phyloP scores from a whole-genome alignment of 2,888 invertebrate genomes.

The Incurvaria masculella region DNA sequence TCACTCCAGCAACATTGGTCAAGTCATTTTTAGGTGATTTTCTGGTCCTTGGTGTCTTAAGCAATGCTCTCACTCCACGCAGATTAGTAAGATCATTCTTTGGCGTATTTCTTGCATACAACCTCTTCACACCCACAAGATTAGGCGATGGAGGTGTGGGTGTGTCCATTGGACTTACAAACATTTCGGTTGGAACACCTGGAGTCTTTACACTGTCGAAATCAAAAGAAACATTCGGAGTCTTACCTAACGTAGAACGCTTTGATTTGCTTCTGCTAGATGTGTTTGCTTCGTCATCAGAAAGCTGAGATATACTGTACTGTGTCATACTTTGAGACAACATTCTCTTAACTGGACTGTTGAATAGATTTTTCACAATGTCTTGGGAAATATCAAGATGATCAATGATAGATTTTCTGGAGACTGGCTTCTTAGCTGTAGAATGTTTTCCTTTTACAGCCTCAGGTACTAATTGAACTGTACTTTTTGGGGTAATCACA shows the following conservation, averaged over 20 bases:
- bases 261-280: slow-evolving; percentile 18
- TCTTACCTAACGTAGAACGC: slow-evolving; percentile 22
- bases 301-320: slow-evolving; percentile 30
- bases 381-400: slow-evolving; percentile 36
- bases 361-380: slow-evolving; percentile 42
- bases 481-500: slow-evolving; percentile 37
- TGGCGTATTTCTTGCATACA: slow-evolving; percentile 27
- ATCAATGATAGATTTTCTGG: slow-evolving; percentile 45
- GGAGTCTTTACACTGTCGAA: slow-evolving; percentile 26
- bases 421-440: slow-evolving; percentile 47
- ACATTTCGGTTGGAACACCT: slow-evolving; percentile 21
- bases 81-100: slow-evolving; percentile 30
- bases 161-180: slow-evolving; percentile 34
- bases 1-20: slow-evolving; percentile 36
- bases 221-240: slow-evolving; percentile 24
- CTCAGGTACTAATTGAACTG: slow-evolving; percentile 31
- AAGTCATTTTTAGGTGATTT: slow-evolving; percentile 37
- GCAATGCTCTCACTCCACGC: slow-evolving; percentile 23
- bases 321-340: slow-evolving; percentile 49
- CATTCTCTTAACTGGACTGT: slow-evolving; percentile 47
- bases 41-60: slow-evolving; percentile 27
- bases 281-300: slow-evolving; percentile 22
- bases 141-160: slow-evolving; percentile 26
- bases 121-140: slow-evolving; percentile 25
- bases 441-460: slow-evolving; percentile 41